A percentile compares a stretch with the other conserved stretches of the same genome.
Conservation (phyloP, 1,140 invertebrate species). For the Calliphora vicina region DNA sequence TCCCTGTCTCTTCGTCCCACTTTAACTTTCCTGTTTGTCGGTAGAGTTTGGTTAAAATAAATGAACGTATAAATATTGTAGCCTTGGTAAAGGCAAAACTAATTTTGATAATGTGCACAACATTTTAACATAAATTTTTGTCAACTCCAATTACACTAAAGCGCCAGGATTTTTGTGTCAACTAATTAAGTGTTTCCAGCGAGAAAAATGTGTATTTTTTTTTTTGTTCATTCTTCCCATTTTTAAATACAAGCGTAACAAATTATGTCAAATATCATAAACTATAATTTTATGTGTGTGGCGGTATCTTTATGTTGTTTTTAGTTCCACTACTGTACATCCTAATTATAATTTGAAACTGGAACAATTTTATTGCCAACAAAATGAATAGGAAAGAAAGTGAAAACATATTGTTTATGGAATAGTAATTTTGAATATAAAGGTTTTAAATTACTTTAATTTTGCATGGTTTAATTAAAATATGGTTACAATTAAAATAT, state of each 20-base stretch:
- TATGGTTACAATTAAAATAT: background rate
- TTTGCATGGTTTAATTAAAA: conserved; percentile 30
- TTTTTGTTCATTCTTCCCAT: too few species aligned
- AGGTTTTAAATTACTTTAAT: conserved; percentile 25
- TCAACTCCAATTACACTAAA: conserved; percentile 15
- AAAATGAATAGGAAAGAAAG: background rate
- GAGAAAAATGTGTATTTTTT: background rate
- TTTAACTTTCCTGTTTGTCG: too few species aligned
- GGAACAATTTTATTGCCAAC: background rate
- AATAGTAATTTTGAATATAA: background rate
- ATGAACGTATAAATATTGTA: background rate
- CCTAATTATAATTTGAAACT: conserved; percentile 6
- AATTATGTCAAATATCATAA: conserved; percentile 33
- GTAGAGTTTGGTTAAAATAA: too few species aligned
- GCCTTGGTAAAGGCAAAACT: background rate
- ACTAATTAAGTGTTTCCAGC: conserved; percentile 27
- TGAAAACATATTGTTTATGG: conserved; percentile 6
- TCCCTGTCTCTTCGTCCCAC: too few species aligned
- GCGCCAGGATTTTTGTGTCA: conserved; percentile 12
- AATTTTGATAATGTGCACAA: conserved; percentile 23
- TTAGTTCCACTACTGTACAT: background rate
- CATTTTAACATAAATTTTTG: conserved; percentile 26
- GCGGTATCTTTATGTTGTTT: background rate
- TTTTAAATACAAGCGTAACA: background rate
- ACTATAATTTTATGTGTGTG: conserved; percentile 7